These are phyloP conservation scores for Cheilosia impressa DNA, from an alignment of 2,888 invertebrate species.

Conservation along the genomic window DNA sequence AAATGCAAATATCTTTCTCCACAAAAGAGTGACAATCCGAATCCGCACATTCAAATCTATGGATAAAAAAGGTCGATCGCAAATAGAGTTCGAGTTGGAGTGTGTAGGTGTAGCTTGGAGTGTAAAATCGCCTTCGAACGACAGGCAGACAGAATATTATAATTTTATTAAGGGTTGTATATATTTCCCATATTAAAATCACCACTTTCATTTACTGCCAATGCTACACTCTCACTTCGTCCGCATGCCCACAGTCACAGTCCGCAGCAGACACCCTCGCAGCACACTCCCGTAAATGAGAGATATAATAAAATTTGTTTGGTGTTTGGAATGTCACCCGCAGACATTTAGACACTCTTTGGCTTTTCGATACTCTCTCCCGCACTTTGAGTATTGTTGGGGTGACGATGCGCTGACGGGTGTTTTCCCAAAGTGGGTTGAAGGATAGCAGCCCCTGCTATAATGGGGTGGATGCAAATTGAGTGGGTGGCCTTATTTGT, in stretches of 20 bases:
- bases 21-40: slow-evolving; percentile 73
- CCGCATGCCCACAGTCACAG: not conserved
- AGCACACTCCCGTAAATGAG: slow-evolving; percentile 41
- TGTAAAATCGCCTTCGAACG: slow-evolving; percentile 9
- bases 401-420: slow-evolving; percentile 66
- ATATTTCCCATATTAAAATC: slow-evolving; percentile 50
- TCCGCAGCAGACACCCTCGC: not conserved
- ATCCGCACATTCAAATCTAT: slow-evolving; percentile 62
- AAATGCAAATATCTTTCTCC: slow-evolving; percentile 67
- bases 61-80: slow-evolving; percentile 35
- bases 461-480: slow-evolving; percentile 25
- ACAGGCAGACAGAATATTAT: slow-evolving; percentile 52
- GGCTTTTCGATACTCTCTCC: slow-evolving; percentile 61
- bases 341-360: slow-evolving; percentile 81
- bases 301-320: slow-evolving; percentile 82
- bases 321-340: slow-evolving; percentile 83
- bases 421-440: slow-evolving; percentile 62
- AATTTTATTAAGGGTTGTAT: slow-evolving; percentile 67
- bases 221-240: slow-evolving; percentile 45
- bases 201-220: slow-evolving; percentile 53
- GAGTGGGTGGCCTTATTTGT: slow-evolving; percentile 37
- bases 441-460: slow-evolving; percentile 21
- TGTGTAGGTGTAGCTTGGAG: too few species aligned
- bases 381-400: slow-evolving; percentile 50
- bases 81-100: slow-evolving; percentile 10